Percentiles rank a stretch among this genome's conserved stretches.
Conservation (phyloP, 2,888 invertebrate genomes). For the Stenurella melanura region DNA sequence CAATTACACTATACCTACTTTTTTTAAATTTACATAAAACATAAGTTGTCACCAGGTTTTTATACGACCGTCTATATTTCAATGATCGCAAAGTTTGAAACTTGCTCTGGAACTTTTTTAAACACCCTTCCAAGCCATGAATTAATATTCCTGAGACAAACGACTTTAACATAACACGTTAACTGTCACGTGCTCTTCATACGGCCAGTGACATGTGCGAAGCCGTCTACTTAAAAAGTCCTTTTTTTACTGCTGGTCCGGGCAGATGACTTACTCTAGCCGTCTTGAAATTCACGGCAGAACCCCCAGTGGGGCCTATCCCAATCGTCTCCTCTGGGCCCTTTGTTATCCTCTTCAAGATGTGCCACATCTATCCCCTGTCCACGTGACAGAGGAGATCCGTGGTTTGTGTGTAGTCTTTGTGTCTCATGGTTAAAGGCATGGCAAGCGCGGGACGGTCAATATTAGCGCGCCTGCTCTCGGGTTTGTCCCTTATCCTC, state of each 20-base stretch:
- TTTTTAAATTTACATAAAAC: too few species aligned
- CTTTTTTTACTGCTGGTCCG: not conserved
- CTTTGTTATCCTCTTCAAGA: conserved; percentile 15
- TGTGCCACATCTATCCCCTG: conserved; percentile 13
- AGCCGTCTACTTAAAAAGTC: not conserved
- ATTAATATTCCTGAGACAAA: too few species aligned
- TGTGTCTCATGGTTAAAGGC: conserved; percentile 17
- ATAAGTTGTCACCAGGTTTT: too few species aligned
- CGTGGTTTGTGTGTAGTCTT: conserved; percentile 10
- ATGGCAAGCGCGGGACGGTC: conserved; percentile 55
- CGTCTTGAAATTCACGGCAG: conserved; percentile 2
- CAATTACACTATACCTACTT: too few species aligned
- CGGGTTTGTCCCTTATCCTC: conserved; percentile 34
- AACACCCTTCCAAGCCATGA: too few species aligned
- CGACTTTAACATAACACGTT: not conserved
- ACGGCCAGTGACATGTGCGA: not conserved
- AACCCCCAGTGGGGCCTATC: conserved; percentile 8
- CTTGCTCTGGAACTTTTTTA: too few species aligned
- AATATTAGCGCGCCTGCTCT: conserved; percentile 64
- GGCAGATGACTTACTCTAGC: not conserved
- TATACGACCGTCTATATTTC: too few species aligned
- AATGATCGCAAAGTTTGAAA: too few species aligned
- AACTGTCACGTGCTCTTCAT: not conserved
- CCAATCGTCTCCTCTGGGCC: conserved; percentile 9
- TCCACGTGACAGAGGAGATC: conserved; percentile 13